Percentiles rank a stretch among this genome's conserved stretches.
These are phyloP conservation scores for Sylvilagus bachmani DNA, from an alignment of 2,113 vertebrate genomes.

Conservation along the genomic window DNA sequence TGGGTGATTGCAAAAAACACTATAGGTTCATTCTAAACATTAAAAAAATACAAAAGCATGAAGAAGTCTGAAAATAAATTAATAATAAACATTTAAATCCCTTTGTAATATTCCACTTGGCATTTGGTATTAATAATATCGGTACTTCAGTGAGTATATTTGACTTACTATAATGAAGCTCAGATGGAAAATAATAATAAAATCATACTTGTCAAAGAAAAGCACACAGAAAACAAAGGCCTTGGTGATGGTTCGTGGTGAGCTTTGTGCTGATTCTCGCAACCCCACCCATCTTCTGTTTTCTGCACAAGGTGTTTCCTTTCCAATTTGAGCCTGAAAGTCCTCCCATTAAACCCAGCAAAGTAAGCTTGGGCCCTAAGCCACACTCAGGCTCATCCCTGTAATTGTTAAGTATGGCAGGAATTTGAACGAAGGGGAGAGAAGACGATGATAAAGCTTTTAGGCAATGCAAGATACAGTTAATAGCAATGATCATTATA, in stretches of 20 bases:
- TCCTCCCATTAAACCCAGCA: neutral
- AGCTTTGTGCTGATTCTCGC: neutral
- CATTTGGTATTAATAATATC: neutral
- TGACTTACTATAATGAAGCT: constrained; percentile 35
- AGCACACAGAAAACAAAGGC: neutral
- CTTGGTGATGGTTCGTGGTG: neutral
- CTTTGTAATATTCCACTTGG: neutral
- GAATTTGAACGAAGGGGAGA: neutral
- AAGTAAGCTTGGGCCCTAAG: neutral
- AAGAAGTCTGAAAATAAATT: constrained; percentile 30
- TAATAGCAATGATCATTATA: neutral
- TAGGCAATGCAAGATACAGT: neutral
- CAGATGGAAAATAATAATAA: constrained; percentile 45
- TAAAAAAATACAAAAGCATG: neutral
- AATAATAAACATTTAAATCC: neutral
- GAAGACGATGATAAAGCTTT: constrained; percentile 20
- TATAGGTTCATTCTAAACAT: constrained; percentile 24
- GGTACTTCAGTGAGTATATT: neutral
- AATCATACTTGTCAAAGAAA: constrained; percentile 38
- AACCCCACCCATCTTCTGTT: neutral
- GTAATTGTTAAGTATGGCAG: neutral
- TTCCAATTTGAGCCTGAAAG: neutral
- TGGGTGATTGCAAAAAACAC: constrained; percentile 20
- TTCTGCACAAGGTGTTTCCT: neutral
- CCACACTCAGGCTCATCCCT: neutral